Base-by-base conservation (phyloP, 2,888 invertebrate species). In the Cryptophagus acutangulus region DNA sequence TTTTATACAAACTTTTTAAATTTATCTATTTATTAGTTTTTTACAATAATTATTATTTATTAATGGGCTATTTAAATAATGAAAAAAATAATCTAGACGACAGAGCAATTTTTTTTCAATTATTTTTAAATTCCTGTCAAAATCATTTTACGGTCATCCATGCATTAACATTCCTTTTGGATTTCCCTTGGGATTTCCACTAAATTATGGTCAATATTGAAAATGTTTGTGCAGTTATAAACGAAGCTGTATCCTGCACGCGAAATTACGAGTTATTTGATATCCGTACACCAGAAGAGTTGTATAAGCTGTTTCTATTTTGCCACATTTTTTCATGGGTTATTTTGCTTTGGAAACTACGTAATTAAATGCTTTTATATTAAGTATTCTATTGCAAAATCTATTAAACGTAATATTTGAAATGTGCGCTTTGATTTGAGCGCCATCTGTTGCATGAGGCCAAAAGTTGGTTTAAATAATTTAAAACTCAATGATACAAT, bases 321-420 rank as follows among this genome's bases (percentile, higher is more conserved):
- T 59, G 59, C 35, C 59, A 59, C 38, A 51, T 58, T 33, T 59
- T 59, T 34, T 59, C 58, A 5, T 59, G 58, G 58, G 30, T 50
- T 2, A 54, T 58, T 12, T 53, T 58, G 15, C 43, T 59, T 31
- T 57, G 55, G 58, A 58, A 58, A 41, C 36, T 57, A 24, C 8
- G 28, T 6, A 20, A 6, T n/a, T 20, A 20, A 20, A 6, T 20
- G 20, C 9, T 20, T 20, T 6, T 6, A 20, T 20, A n/a, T n/a
- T n/a, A n/a, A n/a, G n/a, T n/a, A n/a, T n/a, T n/a, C n/a, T n/a
- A n/a, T n/a, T n/a, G n/a, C n/a, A n/a, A n/a, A n/a, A n/a, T n/a
- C n/a, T n/a, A n/a, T n/a, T n/a, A n/a, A n/a, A n/a, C n/a, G n/a
- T n/a, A n/a, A n/a, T n/a, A n/a, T n/a, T n/a, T n/a, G n/a, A n/a